Evolutionary conservation across 2,113 vertebrate genomes (phyloP), one percentile per base, ranked within the genome.

Genomic region (Muntiacus muntjak): DNA sequence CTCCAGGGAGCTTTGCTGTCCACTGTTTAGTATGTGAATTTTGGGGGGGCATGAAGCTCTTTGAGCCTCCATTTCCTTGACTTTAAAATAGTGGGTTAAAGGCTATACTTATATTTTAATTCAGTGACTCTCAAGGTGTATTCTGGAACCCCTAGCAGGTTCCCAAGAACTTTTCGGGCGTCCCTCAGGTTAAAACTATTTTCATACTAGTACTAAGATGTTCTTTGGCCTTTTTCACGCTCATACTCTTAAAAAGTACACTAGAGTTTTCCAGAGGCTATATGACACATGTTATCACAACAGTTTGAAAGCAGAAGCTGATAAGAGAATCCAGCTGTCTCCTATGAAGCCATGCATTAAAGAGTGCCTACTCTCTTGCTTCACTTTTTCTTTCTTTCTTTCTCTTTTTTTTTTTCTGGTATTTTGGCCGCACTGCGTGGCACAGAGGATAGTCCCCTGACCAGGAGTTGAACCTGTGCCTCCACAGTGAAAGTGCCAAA

Each of bases 261-360:
- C 12, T 95, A 36, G 43, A 94, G 45, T 96, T 91, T 98, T 82
- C 67, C 54, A 67, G 76, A 88, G 71, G 58, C 67, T 96, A 47
- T 40, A 28, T 96, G 50, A 87, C 83, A 30, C 25, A 0, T 85
- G 9, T 87, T 96, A 71, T 60, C 88, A 79, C 64, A 95, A 10
- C n/a, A 96, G 67, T 86, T 95, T 91, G 71, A 95, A 91, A 95
- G 60, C 71, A 92, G 85, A 97, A 94, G 54, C 62, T 94, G 52
- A 4, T 62, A 43, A 62, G 47, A 95, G 60, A 97, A 94, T 91
- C 52, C 47, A 83, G 10, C 62, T 91, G 2, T 67, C 76, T 94
- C 40, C 89, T 95, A 25, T 54, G 58, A 96, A 60, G 60, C 40
- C 11, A 60, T 50, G 30, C 21, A 43, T 87, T 87, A 52, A 95